Percentiles rank a stretch among this genome's conserved stretches.
Evolutionary conservation across 2,888 invertebrate species (phyloP).

Genomic region (Amphipoea lucens): DNA sequence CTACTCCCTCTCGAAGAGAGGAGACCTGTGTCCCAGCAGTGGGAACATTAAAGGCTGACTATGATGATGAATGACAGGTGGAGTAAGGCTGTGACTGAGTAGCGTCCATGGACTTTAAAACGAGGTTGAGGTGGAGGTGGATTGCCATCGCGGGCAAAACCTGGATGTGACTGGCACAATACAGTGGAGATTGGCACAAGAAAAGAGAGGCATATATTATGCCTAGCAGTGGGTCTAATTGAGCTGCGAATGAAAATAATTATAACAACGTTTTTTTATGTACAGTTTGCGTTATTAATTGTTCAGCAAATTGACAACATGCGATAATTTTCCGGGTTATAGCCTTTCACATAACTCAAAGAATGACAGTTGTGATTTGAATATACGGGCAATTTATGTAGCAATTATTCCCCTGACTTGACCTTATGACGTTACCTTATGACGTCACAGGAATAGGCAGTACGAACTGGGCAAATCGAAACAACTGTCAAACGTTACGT

Average conservation of each 20-base stretch:
- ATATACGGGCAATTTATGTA: neutral
- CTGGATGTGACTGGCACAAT: neutral
- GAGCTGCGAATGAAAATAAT: no score
- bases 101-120: neutral
- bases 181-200: no score
- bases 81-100: neutral
- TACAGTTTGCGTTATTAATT: no score
- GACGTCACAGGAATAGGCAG: neutral
- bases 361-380: no score
- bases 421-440: neutral
- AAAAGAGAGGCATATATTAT: no score
- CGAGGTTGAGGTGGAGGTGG: neutral
- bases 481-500: neutral
- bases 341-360: neutral
- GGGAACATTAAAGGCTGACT: no score
- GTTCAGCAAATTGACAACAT: neutral
- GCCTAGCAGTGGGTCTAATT: no score
- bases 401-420: neutral
- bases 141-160: neutral
- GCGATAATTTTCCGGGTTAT: neutral
- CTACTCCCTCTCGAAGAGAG: no score
- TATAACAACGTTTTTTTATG: no score
- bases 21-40: no score
- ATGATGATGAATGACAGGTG: no score
- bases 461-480: neutral